A percentile compares a stretch with the other conserved stretches of the same genome.
Conservation (phyloP, 1,140 invertebrate genomes). For the Oryzaephilus surinamensis region DNA sequence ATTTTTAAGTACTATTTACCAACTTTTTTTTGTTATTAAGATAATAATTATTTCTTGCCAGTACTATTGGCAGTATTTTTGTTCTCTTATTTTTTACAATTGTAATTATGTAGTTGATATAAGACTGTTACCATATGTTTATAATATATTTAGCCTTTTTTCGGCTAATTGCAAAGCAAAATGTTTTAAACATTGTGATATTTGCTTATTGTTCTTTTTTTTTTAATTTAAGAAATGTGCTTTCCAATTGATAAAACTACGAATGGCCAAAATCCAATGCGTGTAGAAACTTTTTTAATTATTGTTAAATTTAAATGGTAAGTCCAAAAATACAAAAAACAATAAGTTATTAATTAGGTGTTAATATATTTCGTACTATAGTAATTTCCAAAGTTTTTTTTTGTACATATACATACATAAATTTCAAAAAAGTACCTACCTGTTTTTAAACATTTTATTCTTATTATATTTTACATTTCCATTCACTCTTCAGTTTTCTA, state of each 20-base stretch:
- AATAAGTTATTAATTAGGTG: too few relatives aligned
- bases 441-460: too few relatives aligned
- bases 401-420: not conserved
- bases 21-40: slow-evolving; percentile 18
- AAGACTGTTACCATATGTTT: slow-evolving; percentile 39
- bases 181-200: slow-evolving; percentile 35
- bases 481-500: too few relatives aligned
- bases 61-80: slow-evolving; percentile 8
- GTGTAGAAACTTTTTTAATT: slow-evolving; percentile 4
- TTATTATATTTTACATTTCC: too few relatives aligned
- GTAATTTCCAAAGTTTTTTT: not conserved
- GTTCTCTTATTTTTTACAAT: slow-evolving; percentile 14
- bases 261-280: slow-evolving; percentile 19
- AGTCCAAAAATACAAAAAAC: too few relatives aligned
- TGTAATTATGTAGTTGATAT: slow-evolving; percentile 33
- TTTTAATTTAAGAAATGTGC: slow-evolving; percentile 13
- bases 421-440: not conserved
- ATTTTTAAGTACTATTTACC: slow-evolving; percentile 24
- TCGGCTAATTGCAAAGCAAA: slow-evolving; percentile 23
- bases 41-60: slow-evolving; percentile 13
- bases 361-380: too few relatives aligned
- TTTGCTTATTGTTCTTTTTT: slow-evolving; percentile 20
- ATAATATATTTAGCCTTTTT: slow-evolving; percentile 26
- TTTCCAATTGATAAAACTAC: slow-evolving; percentile 12
- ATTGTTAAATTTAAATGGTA: too few relatives aligned